Evolutionary conservation across 2,888 invertebrate genomes (phyloP).

Genomic region (Dryadula phaetusa): DNA sequence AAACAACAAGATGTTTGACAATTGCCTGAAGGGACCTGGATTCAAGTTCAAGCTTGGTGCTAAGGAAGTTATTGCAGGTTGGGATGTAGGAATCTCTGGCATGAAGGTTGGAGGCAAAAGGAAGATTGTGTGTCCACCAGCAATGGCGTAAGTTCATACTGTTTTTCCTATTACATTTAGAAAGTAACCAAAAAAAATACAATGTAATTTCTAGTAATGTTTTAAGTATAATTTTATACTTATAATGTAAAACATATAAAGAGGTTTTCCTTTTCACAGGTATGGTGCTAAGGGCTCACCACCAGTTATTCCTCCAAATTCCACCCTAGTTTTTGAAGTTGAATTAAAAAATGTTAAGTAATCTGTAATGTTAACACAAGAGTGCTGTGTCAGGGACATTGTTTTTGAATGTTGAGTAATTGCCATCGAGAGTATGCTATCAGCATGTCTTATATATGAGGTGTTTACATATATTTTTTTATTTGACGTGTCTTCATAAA

Average conservation of each 20-base stretch:
- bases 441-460: conserved; percentile 46
- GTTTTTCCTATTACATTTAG: too few species aligned
- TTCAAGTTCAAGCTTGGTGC: conserved; percentile 93
- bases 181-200: too few species aligned
- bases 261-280: conserved; percentile 72
- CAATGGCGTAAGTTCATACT: conserved; percentile 95
- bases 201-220: too few species aligned
- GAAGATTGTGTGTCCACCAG: conserved; percentile 91
- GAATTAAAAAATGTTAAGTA: conserved; percentile 93
- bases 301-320: conserved; percentile 94
- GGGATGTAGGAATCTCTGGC: conserved; percentile 94
- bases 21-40: conserved; percentile 89
- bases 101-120: conserved; percentile 98
- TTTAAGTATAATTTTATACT: too few species aligned
- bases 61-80: conserved; percentile 95
- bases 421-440: conserved; percentile 58
- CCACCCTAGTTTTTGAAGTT: conserved; percentile 94
- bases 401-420: conserved; percentile 53
- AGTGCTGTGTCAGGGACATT: conserved; percentile 41
- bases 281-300: conserved; percentile 91
- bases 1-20: conserved; percentile 95
- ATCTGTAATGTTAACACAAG: conserved; percentile 45
- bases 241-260: too few species aligned
- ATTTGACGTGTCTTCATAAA: conserved; percentile 19
- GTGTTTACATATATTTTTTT: conserved; percentile 29